Conservation (phyloP, 2,797 vertebrate species). For the Acipenser transmontanus region DNA sequence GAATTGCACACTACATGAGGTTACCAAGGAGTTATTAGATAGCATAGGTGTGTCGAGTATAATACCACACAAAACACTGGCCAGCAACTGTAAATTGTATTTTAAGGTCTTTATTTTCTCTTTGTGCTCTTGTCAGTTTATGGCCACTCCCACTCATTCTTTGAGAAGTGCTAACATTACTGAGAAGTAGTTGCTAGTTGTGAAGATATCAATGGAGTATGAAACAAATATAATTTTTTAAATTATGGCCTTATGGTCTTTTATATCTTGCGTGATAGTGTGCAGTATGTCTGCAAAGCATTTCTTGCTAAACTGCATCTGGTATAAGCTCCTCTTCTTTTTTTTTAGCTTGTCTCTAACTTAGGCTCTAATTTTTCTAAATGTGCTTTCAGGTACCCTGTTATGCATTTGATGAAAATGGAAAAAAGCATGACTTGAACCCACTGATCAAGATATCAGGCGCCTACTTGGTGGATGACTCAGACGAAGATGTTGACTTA, state of each 20-base stretch:
- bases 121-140: too few species aligned
- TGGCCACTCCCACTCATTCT: too few species aligned
- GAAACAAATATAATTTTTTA: too few species aligned
- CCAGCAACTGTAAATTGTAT: too few species aligned
- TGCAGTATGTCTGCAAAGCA: neutral
- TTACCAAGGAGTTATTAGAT: neutral
- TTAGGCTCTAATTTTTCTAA: constrained; percentile 12
- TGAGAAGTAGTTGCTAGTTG: too few species aligned
- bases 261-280: neutral
- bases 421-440: constrained; percentile 83
- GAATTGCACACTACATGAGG: neutral
- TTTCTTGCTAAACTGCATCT: neutral
- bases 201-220: too few species aligned
- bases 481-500: constrained; percentile 62
- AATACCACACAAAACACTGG: too few species aligned
- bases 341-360: neutral
- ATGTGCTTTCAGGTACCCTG: constrained; percentile 76
- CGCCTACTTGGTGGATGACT: constrained; percentile 84
- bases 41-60: too few species aligned
- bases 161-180: too few species aligned
- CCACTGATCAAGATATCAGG: constrained; percentile 76
- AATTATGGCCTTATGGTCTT: too few species aligned
- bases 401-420: constrained; percentile 70
- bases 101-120: too few species aligned
- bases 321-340: neutral